Conservation (phyloP, 2,797 vertebrate genomes). For the Acipenser transmontanus region DNA sequence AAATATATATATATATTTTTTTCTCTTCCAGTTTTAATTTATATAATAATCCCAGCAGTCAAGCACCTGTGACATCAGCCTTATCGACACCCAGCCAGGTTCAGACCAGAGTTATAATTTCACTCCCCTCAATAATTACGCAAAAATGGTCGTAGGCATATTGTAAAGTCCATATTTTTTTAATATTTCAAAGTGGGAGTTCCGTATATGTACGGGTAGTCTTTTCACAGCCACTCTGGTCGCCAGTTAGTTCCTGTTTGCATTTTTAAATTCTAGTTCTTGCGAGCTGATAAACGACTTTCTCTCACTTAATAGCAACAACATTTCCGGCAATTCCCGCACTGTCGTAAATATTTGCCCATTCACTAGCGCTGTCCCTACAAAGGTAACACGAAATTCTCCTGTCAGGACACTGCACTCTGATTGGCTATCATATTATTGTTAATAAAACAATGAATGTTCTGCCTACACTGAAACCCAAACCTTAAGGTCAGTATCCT, state of each 20-base stretch:
- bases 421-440: too few species aligned
- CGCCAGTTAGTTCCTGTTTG: neutral
- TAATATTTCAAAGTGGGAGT: neutral
- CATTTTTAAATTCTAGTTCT: neutral
- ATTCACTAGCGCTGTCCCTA: conserved; percentile 38
- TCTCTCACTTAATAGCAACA: conserved; percentile 17
- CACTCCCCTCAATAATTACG: too few species aligned
- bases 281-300: neutral
- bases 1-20: neutral
- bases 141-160: too few species aligned
- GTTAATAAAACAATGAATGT: too few species aligned
- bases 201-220: too few species aligned
- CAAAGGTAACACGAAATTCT: neutral
- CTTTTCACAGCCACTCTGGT: neutral
- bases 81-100: too few species aligned
- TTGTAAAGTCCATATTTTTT: too few species aligned
- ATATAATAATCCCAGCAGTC: conserved; percentile 21
- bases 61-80: conserved; percentile 18
- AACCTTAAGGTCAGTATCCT: too few species aligned
- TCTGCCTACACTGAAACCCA: too few species aligned
- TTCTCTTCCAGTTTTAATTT: conserved; percentile 11
- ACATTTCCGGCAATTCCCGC: conserved; percentile 34
- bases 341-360: neutral
- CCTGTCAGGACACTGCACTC: too few species aligned
- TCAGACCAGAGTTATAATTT: too few species aligned